These are phyloP conservation scores for Olivierus martensii DNA, from an alignment of 1,140 invertebrate species.

Conservation along the genomic window DNA sequence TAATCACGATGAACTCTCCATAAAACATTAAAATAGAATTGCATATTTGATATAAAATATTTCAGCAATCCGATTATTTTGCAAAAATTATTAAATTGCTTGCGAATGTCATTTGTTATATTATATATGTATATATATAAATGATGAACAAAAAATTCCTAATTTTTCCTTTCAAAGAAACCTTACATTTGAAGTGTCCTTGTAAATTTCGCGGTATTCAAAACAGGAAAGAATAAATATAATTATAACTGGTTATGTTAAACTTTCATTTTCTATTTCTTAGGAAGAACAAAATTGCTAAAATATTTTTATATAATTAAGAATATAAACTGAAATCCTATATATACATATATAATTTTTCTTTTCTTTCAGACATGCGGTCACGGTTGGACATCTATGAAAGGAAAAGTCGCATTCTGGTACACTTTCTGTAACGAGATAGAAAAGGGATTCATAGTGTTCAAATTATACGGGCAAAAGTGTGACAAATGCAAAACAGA, in stretches of 20 bases:
- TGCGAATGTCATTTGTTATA: too few relatives aligned
- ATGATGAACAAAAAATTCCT: too few relatives aligned
- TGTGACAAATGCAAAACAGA: slow-evolving; percentile 32
- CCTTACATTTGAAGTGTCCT: background rate
- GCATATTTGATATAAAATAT: too few relatives aligned
- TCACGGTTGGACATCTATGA: slow-evolving; percentile 40
- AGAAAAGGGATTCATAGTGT: slow-evolving; percentile 28
- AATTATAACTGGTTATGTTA: background rate
- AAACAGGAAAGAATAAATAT: background rate
- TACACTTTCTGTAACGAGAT: slow-evolving; percentile 25
- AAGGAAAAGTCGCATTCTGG: slow-evolving; percentile 37
- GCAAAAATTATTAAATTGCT: too few relatives aligned
- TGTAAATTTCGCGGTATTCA: background rate
- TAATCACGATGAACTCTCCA: too few relatives aligned
- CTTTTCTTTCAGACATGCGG: slow-evolving; percentile 34
- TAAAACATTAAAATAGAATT: too few relatives aligned
- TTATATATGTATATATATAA: too few relatives aligned
- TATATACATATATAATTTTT: slow-evolving; percentile 7
- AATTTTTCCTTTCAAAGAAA: background rate
- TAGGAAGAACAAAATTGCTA: too few relatives aligned
- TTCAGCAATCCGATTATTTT: too few relatives aligned
- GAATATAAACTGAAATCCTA: background rate
- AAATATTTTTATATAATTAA: background rate
- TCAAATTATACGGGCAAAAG: slow-evolving; percentile 37
- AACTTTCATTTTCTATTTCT: background rate